Evolutionary conservation across 2,113 vertebrate genomes (phyloP).

Genomic region (Gasterosteus aculeatus): DNA sequence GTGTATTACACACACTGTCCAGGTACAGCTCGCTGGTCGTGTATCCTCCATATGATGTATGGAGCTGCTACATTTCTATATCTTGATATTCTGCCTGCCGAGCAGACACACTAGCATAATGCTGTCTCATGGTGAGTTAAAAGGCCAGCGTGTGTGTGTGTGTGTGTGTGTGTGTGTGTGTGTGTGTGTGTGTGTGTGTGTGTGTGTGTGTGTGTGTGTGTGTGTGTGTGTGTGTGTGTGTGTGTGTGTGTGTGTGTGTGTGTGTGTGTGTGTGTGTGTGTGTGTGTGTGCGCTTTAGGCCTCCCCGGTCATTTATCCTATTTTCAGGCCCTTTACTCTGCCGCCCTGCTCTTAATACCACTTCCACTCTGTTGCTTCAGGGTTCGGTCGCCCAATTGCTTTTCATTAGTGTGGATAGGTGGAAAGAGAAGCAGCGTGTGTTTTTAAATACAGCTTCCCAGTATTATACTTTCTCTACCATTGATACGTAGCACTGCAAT

Average conservation of each 20-base stretch:
- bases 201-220: constrained; percentile 40
- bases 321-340: constrained; percentile 63
- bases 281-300: constrained; percentile 40
- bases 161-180: constrained; percentile 13
- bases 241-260: constrained; percentile 41
- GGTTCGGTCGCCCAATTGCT: constrained; percentile 53
- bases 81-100: constrained; percentile 44
- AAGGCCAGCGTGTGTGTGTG: constrained; percentile 43
- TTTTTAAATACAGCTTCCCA: constrained; percentile 4
- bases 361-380: constrained; percentile 54
- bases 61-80: constrained; percentile 65
- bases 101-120: constrained; percentile 42
- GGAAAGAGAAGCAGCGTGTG: constrained; percentile 15
- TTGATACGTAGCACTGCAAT: background rate
- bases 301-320: constrained; percentile 66
- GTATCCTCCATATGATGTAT: constrained; percentile 72
- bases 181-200: constrained; percentile 29
- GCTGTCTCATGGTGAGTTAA: constrained; percentile 31
- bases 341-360: constrained; percentile 60
- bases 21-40: constrained; percentile 48
- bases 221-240: constrained; percentile 29
- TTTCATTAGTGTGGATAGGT: constrained; percentile 64
- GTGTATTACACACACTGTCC: constrained; percentile 65
- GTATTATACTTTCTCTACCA: background rate
- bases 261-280: constrained; percentile 26